Base-by-base conservation (phyloP, 2,888 invertebrate genomes). In the Peribatodes rhomboidaria region DNA sequence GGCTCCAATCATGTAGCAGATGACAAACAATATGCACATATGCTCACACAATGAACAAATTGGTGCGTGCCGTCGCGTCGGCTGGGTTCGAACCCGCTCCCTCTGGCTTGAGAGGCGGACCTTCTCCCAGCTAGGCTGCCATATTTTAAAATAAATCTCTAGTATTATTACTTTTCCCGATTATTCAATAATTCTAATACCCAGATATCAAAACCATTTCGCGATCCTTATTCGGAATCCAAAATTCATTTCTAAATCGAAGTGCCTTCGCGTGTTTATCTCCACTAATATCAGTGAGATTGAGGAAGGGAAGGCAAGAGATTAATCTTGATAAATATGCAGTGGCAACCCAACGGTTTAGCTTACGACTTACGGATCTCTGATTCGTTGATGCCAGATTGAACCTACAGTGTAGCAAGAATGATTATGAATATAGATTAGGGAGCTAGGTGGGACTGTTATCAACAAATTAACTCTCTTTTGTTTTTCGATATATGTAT, bases 201-300 rank as follows among this genome's bases (percentile, higher is more conserved):
- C 7, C 33, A 33, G 35, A 35, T 50, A 50, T 50, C 18, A 50
- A 50, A 50, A 50, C 33, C 2, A 50, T 50, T 35, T 50, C 18
- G 13, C 13, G 13, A 50, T 50, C 18, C 22, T 13, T 31, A 14
- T 31, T 31, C 14, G 47, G 11, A 8, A 50, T 50, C 33, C 50
- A 33, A 35, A 50, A 50, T 50, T 50, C 50, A 50, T 50, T 35
- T 35, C 35, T 18, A 50, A 50, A 50, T 50, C 33, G 18, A 50
- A 50, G 50, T 50, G 35, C 16, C 7, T 50, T 35, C 18, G 33
- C 18, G 11, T 50, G 50, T 50, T 50, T 50, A 18, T 35, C 31
- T 18, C 16, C 35, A 16, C 33, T 33, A 33, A 50, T 50, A 31
- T 50, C 16, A 35, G 16, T 33, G 11, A 18, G 35, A 50, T 33